phyloP scores from a whole-genome alignment of 2,797 vertebrate genomes.

The Amphiprion clarkii region DNA sequence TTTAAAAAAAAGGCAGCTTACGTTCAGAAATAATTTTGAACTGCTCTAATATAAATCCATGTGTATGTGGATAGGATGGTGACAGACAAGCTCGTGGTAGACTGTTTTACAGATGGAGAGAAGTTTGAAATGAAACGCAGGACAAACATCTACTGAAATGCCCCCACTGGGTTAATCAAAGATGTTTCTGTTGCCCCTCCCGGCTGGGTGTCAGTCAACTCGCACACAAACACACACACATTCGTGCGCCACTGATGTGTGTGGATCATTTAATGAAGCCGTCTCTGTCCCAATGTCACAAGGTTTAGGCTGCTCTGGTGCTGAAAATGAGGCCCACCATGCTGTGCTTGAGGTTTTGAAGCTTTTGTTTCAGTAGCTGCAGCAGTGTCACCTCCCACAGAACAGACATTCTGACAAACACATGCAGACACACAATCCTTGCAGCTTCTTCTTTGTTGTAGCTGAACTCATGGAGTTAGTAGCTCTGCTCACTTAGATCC shows the following conservation, averaged over 20 bases:
- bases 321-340: conserved; percentile 69
- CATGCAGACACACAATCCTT: conserved; percentile 42
- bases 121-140: conserved; percentile 39
- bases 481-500: conserved; percentile 61
- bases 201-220: conserved; percentile 71
- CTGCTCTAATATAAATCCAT: not conserved
- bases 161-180: conserved; percentile 73
- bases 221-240: conserved; percentile 31
- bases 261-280: conserved; percentile 70
- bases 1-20: conserved; percentile 8
- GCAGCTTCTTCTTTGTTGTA: conserved; percentile 44
- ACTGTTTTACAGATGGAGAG: conserved; percentile 15
- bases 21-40: not conserved
- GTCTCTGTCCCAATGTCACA: conserved; percentile 68
- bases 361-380: conserved; percentile 69
- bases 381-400: conserved; percentile 67
- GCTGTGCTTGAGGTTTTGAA: conserved; percentile 76
- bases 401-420: conserved; percentile 66
- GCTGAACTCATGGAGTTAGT: conserved; percentile 60
- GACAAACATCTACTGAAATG: conserved; percentile 52
- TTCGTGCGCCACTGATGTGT: conserved; percentile 32
- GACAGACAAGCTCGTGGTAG: not conserved
- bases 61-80: not conserved
- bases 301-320: conserved; percentile 60
- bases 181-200: conserved; percentile 66